Evolutionary conservation across 1,140 invertebrate genomes (phyloP), one percentile per base, ranked within the genome.

Genomic region (Drosophila virilis): DNA sequence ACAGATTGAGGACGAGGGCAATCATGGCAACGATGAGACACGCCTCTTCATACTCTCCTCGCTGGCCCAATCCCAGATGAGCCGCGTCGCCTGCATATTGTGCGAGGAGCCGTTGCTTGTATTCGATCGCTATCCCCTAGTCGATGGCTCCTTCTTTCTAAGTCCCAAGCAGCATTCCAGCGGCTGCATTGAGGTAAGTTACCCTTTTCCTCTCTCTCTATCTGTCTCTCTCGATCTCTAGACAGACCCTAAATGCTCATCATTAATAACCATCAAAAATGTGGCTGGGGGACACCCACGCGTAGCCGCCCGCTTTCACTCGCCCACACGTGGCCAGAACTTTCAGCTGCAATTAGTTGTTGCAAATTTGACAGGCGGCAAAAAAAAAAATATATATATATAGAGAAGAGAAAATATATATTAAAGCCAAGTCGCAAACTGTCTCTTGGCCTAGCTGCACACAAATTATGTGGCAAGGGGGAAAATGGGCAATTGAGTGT

Each of bases 131-230:
- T 99, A 99, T 93, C 98, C 98, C 1, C 93, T 99, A 57, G 96
- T 99, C 40, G 98, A 99, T 92, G 98, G 98, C 43, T 99, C 98
- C 8, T 98, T 99, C 93, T 99, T 99, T 93, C 94, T 99, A 28
- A 98, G 97, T 75, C 98, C 98, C 32, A 94, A 96, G 69, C 97
- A 98, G 91, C 97, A 98, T 92, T 96, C 95, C 80, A 95, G 95
- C 90, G 94, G 94, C 78, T 97, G 96, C 84, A 95, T 97, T 70
- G 96, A 97, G 95, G 97, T 97, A 92, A 94, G 93, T 76, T 43
- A 32, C 8, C 12, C 62, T 12, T 6, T 9, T 8, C 10, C 40
- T 8, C 8, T 22, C 1, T 37, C 10, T 22, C 33, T 2, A 3
- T 40, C 52, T 48, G 9, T 12, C 40, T 12, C 8, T 33, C 1